Evolutionary conservation across 2,888 invertebrate genomes (phyloP).

Genomic region (Lithosia quadra): DNA sequence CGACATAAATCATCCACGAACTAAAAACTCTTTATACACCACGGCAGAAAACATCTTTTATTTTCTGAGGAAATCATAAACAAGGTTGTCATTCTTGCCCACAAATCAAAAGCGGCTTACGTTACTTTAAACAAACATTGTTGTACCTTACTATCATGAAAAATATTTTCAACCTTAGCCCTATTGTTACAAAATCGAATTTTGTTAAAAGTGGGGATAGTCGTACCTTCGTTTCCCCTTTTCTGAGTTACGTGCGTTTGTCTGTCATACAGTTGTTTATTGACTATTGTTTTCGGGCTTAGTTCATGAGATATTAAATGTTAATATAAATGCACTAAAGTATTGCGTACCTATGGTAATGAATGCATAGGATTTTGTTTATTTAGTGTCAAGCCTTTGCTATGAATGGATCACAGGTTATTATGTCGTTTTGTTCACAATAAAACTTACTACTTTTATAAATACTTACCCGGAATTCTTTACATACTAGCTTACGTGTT

Average conservation of each 20-base stretch:
- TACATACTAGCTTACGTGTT: too few relatives aligned
- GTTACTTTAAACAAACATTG: slow-evolving; percentile 59
- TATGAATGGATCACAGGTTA: slow-evolving; percentile 6
- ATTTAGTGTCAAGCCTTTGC: slow-evolving; percentile 2
- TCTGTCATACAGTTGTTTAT: slow-evolving; percentile 74
- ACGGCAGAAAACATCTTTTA: slow-evolving; percentile 50
- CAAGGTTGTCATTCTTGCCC: slow-evolving; percentile 71
- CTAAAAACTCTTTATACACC: slow-evolving; percentile 48
- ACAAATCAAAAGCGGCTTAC: slow-evolving; percentile 80
- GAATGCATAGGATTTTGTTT: slow-evolving; percentile 7
- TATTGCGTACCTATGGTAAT: slow-evolving; percentile 15
- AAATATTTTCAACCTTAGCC: slow-evolving; percentile 11
- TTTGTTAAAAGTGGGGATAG: background rate
- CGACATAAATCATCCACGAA: slow-evolving; percentile 28
- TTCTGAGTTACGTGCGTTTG: slow-evolving; percentile 64
- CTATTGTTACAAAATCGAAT: slow-evolving; percentile 3
- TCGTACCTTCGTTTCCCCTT: slow-evolving; percentile 33
- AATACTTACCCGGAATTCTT: too few relatives aligned
- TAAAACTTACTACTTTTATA: too few relatives aligned
- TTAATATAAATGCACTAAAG: slow-evolving; percentile 17
- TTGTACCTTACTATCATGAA: background rate
- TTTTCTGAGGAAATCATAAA: slow-evolving; percentile 77
- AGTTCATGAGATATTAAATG: slow-evolving; percentile 51
- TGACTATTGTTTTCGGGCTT: slow-evolving; percentile 66
- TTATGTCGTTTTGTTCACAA: background rate